Evolutionary conservation across 1,140 invertebrate genomes (phyloP).

Genomic region (Campoletis sonorensis): DNA sequence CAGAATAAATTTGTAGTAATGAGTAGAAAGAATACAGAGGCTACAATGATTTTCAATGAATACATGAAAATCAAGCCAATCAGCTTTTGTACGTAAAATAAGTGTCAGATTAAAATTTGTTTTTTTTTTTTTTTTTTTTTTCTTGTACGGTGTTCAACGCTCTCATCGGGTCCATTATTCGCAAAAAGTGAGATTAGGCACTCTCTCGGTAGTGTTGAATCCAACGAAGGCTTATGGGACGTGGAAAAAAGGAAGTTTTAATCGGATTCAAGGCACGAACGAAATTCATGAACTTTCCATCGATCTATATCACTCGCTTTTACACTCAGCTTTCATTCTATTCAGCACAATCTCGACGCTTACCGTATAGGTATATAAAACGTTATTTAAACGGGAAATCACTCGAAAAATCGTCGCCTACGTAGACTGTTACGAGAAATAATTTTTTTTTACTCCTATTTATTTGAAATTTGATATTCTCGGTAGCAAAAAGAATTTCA

Average conservation of each 20-base stretch:
- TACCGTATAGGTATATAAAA: neutral
- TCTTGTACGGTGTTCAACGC: neutral
- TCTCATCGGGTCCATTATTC: constrained; percentile 11
- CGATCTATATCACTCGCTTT: constrained; percentile 12
- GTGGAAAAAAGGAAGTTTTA: constrained; percentile 15
- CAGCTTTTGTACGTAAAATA: no score
- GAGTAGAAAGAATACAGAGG: no score
- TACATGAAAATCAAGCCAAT: no score
- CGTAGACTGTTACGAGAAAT: neutral
- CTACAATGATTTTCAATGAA: no score
- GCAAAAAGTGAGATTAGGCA: constrained; percentile 4
- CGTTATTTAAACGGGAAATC: constrained; percentile 30
- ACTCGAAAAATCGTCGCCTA: constrained; percentile 18
- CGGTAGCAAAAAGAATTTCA: neutral
- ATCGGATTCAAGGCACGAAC: constrained; percentile 41
- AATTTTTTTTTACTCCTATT: neutral
- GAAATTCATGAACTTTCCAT: constrained; percentile 39
- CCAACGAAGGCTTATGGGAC: constrained; percentile 9
- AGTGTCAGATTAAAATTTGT: neutral
- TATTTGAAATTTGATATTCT: neutral
- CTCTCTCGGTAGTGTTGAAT: neutral
- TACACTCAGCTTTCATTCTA: neutral
- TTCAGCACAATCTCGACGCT: neutral
- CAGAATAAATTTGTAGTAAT: no score
- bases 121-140: no score